Base-by-base conservation (phyloP, 2,113 vertebrate species). In the Psophia crepitans region DNA sequence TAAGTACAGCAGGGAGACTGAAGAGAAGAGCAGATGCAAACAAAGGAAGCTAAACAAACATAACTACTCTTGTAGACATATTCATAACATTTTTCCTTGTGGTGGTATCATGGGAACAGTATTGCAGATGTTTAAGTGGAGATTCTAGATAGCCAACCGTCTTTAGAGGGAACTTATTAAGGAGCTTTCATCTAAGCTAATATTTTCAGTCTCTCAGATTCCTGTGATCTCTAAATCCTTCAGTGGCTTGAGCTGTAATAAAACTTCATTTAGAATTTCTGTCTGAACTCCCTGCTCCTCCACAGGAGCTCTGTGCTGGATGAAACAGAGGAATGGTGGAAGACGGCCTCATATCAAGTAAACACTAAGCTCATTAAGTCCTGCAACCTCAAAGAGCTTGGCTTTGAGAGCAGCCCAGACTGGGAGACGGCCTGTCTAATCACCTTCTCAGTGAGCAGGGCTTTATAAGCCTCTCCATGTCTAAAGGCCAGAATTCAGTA, bases 111-210 rank as follows among this genome's bases (percentile, higher is more conserved):
- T 90, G 92, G 87, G 91, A 95, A 71, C 13, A 5, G 69, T 61
- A 0, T 14, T 80, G 56, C 85, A 90, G 95, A 70, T 80, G 68
- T 68, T 51, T 48, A 64, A 75, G 60, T 64, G 58, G 60, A 89
- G 94, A 86, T 87, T 71, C 73, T 63, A 68, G 94, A 73, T 85
- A 91, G 80, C 74, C 39, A 92, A 70, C 88, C 84, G 41, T 87
- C 89, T 94, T 93, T 41, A 61, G 63, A 84, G 64, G 84, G 73
- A 94, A 85, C 37, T 89, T 94, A 89, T 26, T 78, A 89, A 85
- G 77, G 74, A 70, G 74, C 89, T 96, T 97, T 97, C 92, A 90
- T 85, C 66, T 95, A 57, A 93, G 77, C 70, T 83, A 91, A 83
- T 86, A 75, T 91, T 96, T 93, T 84, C 83, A 71, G 91, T 84